Conservation (phyloP, 2,888 invertebrate species). For the Ectemnius lituratus region DNA sequence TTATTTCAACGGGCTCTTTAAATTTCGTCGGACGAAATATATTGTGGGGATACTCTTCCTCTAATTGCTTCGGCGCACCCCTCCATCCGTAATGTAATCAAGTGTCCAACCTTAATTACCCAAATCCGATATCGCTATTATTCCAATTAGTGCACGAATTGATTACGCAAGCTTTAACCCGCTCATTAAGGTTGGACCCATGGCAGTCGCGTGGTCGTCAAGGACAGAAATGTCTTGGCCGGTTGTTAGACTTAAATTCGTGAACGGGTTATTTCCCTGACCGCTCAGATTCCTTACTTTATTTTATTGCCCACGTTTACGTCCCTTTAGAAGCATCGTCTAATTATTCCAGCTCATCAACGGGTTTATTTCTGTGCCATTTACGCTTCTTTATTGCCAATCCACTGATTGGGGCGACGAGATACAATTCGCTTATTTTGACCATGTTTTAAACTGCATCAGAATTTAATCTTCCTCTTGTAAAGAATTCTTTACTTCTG, state of each 20-base stretch:
- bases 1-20: constrained; percentile 28
- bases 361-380: too few relatives aligned
- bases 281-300: not conserved
- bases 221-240: constrained; percentile 37
- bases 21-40: constrained; percentile 22
- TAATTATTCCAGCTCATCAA: constrained; percentile 4
- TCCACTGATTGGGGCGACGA: too few relatives aligned
- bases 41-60: constrained; percentile 2
- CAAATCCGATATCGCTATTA: constrained; percentile 62
- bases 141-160: constrained; percentile 60
- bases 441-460: too few relatives aligned
- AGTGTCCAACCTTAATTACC: constrained; percentile 56
- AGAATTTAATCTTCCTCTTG: too few relatives aligned
- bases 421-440: too few relatives aligned
- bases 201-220: constrained; percentile 37
- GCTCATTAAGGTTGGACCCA: constrained; percentile 50
- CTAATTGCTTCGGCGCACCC: constrained; percentile 55
- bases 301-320: not conserved
- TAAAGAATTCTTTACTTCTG: too few relatives aligned
- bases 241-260: not conserved
- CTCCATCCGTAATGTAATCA: constrained; percentile 51
- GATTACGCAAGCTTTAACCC: constrained; percentile 51
- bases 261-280: not conserved
- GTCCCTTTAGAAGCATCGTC: constrained; percentile 1
- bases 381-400: too few relatives aligned